Evolutionary conservation across 2,113 vertebrate species (phyloP).

Genomic region (Periophthalmodon schlosseri): DNA sequence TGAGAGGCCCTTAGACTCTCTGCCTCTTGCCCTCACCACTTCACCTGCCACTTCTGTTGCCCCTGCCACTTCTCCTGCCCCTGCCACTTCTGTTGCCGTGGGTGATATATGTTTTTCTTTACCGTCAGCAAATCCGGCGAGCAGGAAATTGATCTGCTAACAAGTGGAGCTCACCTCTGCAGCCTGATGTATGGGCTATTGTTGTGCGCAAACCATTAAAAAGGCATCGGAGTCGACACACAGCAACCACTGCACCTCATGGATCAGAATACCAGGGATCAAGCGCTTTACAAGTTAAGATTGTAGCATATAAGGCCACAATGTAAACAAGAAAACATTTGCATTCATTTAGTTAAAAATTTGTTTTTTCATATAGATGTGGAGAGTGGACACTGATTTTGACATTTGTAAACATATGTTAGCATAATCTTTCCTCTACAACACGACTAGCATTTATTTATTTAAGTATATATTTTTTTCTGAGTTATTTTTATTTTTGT

Average conservation of each 20-base stretch:
- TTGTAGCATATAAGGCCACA: not conserved
- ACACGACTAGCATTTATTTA: not conserved
- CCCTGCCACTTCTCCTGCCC: not conserved
- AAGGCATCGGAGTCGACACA: constrained; percentile 9
- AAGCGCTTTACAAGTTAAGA: not conserved
- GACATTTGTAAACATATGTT: no score
- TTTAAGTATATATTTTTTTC: no score
- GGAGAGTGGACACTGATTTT: no score
- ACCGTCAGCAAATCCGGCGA: constrained; percentile 13
- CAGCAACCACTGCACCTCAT: not conserved
- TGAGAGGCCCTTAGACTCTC: not conserved
- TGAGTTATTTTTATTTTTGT: no score
- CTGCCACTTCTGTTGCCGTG: not conserved
- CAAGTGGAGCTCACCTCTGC: not conserved
- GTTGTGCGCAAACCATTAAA: constrained; percentile 9
- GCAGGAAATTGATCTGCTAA: constrained; percentile 12
- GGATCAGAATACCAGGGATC: not conserved
- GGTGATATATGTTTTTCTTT: not conserved
- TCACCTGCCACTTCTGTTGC: not conserved
- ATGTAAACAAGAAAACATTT: no score
- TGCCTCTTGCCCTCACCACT: not conserved
- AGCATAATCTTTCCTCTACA: no score
- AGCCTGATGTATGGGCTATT: not conserved
- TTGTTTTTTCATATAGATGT: no score
- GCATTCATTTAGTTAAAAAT: no score